Base-by-base conservation (phyloP, 2,113 vertebrate species). In the Coturnix japonica region DNA sequence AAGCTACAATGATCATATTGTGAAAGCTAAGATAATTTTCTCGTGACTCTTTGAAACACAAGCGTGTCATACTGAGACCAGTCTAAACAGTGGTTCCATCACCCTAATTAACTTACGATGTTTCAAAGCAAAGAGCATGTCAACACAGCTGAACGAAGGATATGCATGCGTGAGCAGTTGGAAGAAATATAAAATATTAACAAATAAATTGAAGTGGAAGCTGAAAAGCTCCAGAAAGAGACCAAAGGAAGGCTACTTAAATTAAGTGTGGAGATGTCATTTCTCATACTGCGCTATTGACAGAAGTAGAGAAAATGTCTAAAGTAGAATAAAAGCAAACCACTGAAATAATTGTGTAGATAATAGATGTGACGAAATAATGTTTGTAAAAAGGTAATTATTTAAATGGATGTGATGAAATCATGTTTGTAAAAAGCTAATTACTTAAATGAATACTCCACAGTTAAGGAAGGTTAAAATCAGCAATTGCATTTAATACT, bases 291-390 rank as follows among this genome's bases (percentile, higher is more conserved):
- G 93, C 39, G 86, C 54, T 93, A 51, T 77, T 95, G 94, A 95
- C 92, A 97, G 96, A 95, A 44, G 23, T 53, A 91, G 95, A 97
- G 96, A 96, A 97, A 92, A 87, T 91, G 84, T 79, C 54, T 93
- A 85, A 92, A 69, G 15, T 37, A 53, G 91, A 97, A 97, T 95
- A 95, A 96, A 98, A 97, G 61, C 85, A 96, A 96, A 96, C 79
- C 63, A 93, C n/a, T 78, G 83, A 94, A 97, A 94, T 92, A 94
- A 92, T 75, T 93, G 35, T 49, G 78, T 35, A 90, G 47, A 90
- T 91, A 96, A 96, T 22, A 93, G 83, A 93, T 65, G n/a, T 92
- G 85, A 91, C 89, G 59, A 95, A 97, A 95, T 79, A 49, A 88
- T 93, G 65, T 95, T 96, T 97, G 72, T 93, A 93, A 94, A 94